Base-by-base conservation (phyloP, 2,797 vertebrate genomes). In the Tangara arthus region DNA sequence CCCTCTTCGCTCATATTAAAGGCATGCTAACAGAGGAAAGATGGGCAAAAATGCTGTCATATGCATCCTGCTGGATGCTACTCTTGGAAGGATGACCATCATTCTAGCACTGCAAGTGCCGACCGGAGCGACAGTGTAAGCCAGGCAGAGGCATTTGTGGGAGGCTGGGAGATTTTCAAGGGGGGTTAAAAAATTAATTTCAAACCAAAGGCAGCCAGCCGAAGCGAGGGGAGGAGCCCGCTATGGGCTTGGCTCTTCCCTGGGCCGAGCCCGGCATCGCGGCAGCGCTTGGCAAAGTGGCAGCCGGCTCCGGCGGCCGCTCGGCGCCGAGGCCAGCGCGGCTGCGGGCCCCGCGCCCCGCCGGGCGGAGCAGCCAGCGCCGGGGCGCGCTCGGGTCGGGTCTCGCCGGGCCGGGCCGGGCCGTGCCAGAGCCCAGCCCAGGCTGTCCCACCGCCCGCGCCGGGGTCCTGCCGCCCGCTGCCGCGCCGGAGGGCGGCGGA, bases 281-380 rank as follows among this genome's bases (percentile, higher is more conserved):
- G 46, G 66, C 78, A 91, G 69, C 90, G 50, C 93, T 81, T 86
- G 55, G 92, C 88, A 82, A 50, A 84, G 95, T 93, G 94, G 86
- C 93, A 69, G 81, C 64, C 35, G 80, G 84, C 77, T 69, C 83
- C 9, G 42, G 92, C 79, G 8, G 86, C 69, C n/a, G 80, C 81
- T 73, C 8, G 59, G 72, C 78, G 65, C 68, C 91, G 95, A 97
- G 96, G 96, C 96, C 97, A 97, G 93, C 15, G 87, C 90, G 61
- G 80, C 94, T 90, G 83, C 28, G 34, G 82, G 68, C 70, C 73
- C 61, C 26, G 76, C 41, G 39, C 19, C 41, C 46, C 22, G 32
- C 56, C 69, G 46, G 64, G 57, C 27, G 15, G 37, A 53, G 73
- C 26, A 15, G 52, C 28, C 44, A 15, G 42, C 7, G 15, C 14